Percentiles rank a stretch among this genome's conserved stretches.
Evolutionary conservation across 2,113 vertebrate species (phyloP).

Genomic region (Ammodytes marinus): DNA sequence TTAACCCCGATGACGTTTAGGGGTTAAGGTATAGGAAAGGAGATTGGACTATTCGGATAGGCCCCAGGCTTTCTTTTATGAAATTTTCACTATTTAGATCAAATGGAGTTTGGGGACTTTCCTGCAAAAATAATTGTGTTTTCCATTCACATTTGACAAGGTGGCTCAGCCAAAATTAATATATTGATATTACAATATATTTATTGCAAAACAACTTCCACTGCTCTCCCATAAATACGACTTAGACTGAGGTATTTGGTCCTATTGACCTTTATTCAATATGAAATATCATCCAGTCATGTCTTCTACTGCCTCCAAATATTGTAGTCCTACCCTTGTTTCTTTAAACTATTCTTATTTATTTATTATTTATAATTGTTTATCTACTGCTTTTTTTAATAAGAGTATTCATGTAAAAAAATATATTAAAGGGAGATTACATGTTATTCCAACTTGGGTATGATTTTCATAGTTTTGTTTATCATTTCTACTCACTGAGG

Average conservation of each 20-base stretch:
- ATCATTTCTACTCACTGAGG: neutral
- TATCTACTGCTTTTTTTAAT: constrained; percentile 5
- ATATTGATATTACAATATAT: neutral
- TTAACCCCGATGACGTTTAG: too few relatives aligned
- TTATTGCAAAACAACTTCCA: neutral
- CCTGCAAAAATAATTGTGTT: constrained; percentile 17
- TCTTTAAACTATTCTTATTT: constrained; percentile 15
- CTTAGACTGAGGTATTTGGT: neutral
- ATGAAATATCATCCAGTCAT: neutral
- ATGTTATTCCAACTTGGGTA: constrained; percentile 6
- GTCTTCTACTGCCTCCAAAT: neutral
- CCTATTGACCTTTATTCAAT: neutral
- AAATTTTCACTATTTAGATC: constrained; percentile 41
- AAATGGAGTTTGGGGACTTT: constrained; percentile 31
- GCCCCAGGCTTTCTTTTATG: constrained; percentile 9
- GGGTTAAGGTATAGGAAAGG: too few relatives aligned
- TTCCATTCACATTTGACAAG: too few relatives aligned
- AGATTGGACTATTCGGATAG: too few relatives aligned
- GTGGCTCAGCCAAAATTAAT: neutral
- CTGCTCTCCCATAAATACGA: neutral
- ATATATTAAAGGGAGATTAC: neutral
- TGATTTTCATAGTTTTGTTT: neutral
- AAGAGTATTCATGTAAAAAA: neutral
- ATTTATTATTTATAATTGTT: constrained; percentile 40
- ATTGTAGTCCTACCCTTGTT: neutral